Evolutionary conservation across 2,888 invertebrate species (phyloP).

Genomic region (Orchesellides sinensis): DNA sequence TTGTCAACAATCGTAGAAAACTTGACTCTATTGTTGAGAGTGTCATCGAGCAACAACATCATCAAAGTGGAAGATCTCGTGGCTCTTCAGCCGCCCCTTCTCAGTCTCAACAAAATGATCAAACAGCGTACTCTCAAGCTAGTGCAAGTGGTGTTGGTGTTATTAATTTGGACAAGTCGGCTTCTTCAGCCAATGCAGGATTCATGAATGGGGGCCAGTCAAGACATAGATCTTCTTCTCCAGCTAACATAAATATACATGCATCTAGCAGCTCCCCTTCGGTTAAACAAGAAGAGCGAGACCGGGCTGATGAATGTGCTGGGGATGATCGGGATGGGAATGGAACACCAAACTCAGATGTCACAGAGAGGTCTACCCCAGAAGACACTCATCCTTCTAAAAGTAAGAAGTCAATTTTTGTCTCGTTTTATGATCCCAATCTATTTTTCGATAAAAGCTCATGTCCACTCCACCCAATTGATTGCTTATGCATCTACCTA

Average conservation of each 20-base stretch:
- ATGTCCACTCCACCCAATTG: too few relatives aligned
- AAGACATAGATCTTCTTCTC: constrained; percentile 69
- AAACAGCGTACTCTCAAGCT: constrained; percentile 54
- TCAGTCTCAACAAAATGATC: constrained; percentile 45
- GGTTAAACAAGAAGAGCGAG: constrained; percentile 61
- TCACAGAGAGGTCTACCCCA: constrained; percentile 79
- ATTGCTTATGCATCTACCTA: too few relatives aligned
- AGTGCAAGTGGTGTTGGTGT: constrained; percentile 64
- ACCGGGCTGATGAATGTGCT: constrained; percentile 65
- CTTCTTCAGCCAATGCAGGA: constrained; percentile 47
- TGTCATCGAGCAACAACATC: constrained; percentile 68
- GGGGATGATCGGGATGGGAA: constrained; percentile 77
- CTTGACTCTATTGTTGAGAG: constrained; percentile 69
- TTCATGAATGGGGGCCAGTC: constrained; percentile 70
- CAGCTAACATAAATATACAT: constrained; percentile 60
- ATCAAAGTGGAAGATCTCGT: constrained; percentile 53
- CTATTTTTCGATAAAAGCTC: too few relatives aligned
- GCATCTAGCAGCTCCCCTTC: constrained; percentile 64
- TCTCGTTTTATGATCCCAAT: too few relatives aligned
- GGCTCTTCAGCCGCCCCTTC: constrained; percentile 43
- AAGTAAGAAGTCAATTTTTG: constrained; percentile 64
- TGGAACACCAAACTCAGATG: constrained; percentile 78
- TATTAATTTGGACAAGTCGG: constrained; percentile 69
- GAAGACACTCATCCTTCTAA: constrained; percentile 76
- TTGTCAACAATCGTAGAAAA: constrained; percentile 67